Conservation (phyloP, 2,797 vertebrate species). For the Amblyraja radiata region DNA sequence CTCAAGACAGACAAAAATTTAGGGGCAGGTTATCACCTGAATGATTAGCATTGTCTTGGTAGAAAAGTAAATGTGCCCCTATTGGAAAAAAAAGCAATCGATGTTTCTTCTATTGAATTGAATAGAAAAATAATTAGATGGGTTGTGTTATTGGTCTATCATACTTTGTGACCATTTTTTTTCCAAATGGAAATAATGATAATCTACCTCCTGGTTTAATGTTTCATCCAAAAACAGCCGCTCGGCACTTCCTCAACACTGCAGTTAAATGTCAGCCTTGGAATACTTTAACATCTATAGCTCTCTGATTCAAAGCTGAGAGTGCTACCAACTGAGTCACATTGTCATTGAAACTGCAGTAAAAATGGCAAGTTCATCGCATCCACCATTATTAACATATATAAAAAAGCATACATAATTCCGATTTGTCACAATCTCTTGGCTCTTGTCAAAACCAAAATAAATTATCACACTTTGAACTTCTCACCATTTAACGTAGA, state of each 20-base stretch:
- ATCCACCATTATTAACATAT: background rate
- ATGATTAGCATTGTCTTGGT: background rate
- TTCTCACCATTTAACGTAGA: background rate
- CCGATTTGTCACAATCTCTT: background rate
- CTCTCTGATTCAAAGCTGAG: background rate
- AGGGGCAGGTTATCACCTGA: background rate
- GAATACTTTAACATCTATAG: background rate
- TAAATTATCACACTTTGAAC: background rate
- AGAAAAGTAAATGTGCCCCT: background rate
- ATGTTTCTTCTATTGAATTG: background rate
- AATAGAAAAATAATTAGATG: background rate
- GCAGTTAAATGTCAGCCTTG: background rate
- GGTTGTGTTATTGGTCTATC: background rate
- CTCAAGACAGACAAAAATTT: background rate
- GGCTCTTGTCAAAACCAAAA: background rate
- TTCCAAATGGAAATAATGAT: background rate
- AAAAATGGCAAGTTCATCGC: background rate
- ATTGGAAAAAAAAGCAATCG: background rate
- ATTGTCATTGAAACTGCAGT: background rate
- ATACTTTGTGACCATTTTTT: background rate
- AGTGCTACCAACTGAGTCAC: background rate
- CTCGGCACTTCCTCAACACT: background rate
- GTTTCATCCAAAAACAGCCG: background rate
- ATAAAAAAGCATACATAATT: no score
- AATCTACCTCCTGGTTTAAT: background rate